Evolutionary conservation across 2,888 invertebrate species (phyloP).

Genomic region (Cephus sareptanus): DNA sequence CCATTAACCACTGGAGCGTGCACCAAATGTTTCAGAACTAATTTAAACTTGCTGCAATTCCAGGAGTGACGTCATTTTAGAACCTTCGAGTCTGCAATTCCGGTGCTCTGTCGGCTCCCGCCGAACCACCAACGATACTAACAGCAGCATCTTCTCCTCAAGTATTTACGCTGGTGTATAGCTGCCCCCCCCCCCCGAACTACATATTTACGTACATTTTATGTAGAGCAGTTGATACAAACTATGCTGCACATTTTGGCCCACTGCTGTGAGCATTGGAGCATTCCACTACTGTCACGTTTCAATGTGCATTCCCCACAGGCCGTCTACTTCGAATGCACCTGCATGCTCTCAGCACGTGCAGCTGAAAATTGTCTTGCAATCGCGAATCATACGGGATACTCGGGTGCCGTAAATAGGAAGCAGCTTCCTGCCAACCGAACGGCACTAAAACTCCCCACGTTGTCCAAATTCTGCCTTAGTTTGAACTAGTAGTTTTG

Average conservation of each 20-base stretch:
- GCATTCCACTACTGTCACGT: not conserved
- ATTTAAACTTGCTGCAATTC: constrained; percentile 56
- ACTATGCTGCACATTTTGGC: not conserved
- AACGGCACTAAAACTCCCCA: not conserved
- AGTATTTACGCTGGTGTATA: not conserved
- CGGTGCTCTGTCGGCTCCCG: not conserved
- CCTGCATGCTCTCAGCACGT: not conserved
- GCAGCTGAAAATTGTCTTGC: not conserved
- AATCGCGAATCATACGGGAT: not conserved
- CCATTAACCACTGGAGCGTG: constrained; percentile 46
- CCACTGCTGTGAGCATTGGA: not conserved
- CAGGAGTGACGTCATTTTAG: constrained; percentile 41
- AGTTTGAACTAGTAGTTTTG: not conserved
- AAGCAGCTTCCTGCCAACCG: not conserved
- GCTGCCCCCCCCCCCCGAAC: no score
- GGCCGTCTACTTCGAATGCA: not conserved
- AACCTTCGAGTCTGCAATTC: constrained; percentile 21
- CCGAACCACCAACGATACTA: not conserved
- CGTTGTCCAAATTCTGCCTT: not conserved
- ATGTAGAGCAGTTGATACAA: not conserved
- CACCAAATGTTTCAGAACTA: constrained; percentile 59
- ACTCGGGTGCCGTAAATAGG: not conserved
- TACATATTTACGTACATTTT: not conserved
- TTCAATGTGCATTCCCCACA: not conserved
- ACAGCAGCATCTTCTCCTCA: not conserved